Conservation (phyloP, 2,888 invertebrate species). For the Xanthia icteritia region DNA sequence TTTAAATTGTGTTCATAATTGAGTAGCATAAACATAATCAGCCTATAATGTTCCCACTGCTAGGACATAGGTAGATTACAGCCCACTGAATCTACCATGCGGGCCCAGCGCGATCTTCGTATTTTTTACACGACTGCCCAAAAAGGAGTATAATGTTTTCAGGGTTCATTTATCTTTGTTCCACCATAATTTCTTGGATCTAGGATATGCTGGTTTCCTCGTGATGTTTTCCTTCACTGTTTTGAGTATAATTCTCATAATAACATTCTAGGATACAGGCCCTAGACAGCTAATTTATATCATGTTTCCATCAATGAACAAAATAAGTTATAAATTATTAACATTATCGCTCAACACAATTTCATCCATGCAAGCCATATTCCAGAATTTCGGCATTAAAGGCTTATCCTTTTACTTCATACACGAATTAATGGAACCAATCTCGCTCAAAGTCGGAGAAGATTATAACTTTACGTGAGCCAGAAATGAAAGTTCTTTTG, state of each 20-base stretch:
- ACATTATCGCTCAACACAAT: conserved; percentile 35
- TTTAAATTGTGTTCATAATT: background rate
- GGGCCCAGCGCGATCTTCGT: too few relatives aligned
- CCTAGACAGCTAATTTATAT: background rate
- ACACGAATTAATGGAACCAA: conserved; percentile 67
- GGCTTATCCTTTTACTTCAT: conserved; percentile 67
- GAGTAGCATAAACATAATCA: too few relatives aligned
- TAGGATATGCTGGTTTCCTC: too few relatives aligned
- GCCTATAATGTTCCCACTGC: too few relatives aligned
- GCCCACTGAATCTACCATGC: too few relatives aligned
- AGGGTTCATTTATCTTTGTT: too few relatives aligned
- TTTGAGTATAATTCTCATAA: background rate
- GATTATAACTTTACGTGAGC: conserved; percentile 68
- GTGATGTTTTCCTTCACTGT: too few relatives aligned
- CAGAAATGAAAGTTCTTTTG: conserved; percentile 63
- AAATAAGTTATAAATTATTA: conserved; percentile 24
- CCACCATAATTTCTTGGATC: too few relatives aligned
- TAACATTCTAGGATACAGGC: background rate
- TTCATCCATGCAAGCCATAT: conserved; percentile 31
- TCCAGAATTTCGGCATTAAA: conserved; percentile 55
- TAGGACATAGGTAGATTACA: too few relatives aligned
- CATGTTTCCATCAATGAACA: conserved; percentile 17
- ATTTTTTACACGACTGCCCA: too few relatives aligned
- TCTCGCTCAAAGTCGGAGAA: conserved; percentile 62
- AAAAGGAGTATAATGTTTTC: too few relatives aligned